Base-by-base conservation (phyloP, 2,888 invertebrate genomes). In the Seladonia tumulorum region DNA sequence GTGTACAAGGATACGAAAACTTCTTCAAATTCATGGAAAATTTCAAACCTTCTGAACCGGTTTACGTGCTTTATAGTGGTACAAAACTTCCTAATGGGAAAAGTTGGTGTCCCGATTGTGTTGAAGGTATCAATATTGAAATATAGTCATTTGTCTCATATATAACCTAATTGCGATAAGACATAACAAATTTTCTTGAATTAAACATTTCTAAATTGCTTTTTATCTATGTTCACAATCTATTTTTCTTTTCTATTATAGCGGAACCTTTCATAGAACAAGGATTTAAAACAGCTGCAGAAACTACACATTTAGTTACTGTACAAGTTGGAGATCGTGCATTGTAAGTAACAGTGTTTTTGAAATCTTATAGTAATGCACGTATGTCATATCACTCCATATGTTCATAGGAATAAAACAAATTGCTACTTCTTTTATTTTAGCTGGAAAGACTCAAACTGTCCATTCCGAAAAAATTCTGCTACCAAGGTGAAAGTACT, bases 91-190 rank as follows among this genome's bases (percentile, higher is more conserved):
- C 96, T 0, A 95, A 96, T 90, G 98, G 98, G 0, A 95, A 96
- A 80, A 98, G 98, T 94, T 99, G 99, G 99, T 99, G 99, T 93
- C 97, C 97, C 0, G 99, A 99, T 94, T 99, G 99, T 95, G 97
- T 97, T 22, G 96, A 96, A 95, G 98, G 98, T 98, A 96, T 57
- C 29, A 80, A 72, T 85, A 63, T 39, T 72, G 22, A 60, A 70
- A 8, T 45, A 45, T 53, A n/a, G 22, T 76, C 47, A 39, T 68
- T 76, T 76, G 57, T 76, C 76, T 76, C 2, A 14, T 45, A 35
- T 71, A 57, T 87, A 90, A 90, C 87, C 88, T 90, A 60, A 82
- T 8, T 70, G 75, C 12, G 18, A 81, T 18, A 18, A 68, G 0
- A 14, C 18, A 29, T 12, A 66, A 29, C 22, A 16, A 22, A 25